These are phyloP conservation scores for Zingel zingel DNA, from an alignment of 2,113 vertebrate species.

Conservation along the genomic window DNA sequence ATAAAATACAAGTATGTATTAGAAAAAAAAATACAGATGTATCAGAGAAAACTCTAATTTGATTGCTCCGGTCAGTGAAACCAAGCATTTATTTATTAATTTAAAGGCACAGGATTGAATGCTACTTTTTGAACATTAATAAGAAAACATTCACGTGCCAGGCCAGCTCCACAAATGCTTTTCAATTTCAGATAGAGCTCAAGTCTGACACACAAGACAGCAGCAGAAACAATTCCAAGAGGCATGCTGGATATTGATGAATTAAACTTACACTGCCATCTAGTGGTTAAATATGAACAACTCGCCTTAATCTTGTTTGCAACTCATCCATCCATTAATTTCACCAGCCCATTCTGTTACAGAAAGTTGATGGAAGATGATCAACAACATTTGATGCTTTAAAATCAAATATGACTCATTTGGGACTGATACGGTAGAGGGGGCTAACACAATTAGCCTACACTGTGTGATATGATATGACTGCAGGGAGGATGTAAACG, in stretches of 20 bases:
- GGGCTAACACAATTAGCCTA: not conserved
- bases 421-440: not conserved
- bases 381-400: not conserved
- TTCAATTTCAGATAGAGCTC: not conserved
- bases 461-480: not conserved
- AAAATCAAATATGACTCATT: not conserved
- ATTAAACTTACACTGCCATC: constrained; percentile 62
- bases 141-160: not conserved
- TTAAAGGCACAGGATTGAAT: not conserved
- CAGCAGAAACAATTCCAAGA: not conserved
- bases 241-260: not conserved
- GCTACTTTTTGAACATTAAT: not conserved
- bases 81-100: not conserved
- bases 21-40: no score
- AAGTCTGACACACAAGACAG: no score
- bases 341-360: not conserved
- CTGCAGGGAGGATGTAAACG: not conserved
- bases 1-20: no score
- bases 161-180: not conserved
- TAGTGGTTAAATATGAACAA: constrained; percentile 52
- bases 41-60: not conserved
- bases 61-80: not conserved
- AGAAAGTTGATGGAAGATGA: not conserved
- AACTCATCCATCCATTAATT: not conserved
- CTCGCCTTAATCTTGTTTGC: not conserved